phyloP scores from a whole-genome alignment of 2,888 invertebrate genomes.

The Fissipunctia ypsillon region DNA sequence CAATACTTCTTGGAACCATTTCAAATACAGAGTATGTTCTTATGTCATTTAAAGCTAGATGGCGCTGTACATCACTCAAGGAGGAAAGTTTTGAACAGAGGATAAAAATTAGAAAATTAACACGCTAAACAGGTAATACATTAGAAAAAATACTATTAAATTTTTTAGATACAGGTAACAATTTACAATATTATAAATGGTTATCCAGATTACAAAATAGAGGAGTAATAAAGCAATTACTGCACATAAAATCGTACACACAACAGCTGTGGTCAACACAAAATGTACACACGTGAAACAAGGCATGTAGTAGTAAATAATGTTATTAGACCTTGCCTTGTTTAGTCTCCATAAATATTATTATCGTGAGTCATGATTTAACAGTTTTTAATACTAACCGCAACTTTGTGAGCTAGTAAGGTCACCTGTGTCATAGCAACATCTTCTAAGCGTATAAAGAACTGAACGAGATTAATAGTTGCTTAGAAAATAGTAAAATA shows the following conservation, averaged over 20 bases:
- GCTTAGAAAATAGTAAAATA: not conserved
- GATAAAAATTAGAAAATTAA: not conserved
- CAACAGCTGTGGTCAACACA: not conserved
- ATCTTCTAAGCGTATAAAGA: conserved; percentile 3
- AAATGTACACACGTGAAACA: not conserved
- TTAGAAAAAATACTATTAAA: too few relatives aligned
- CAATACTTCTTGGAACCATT: conserved; percentile 37
- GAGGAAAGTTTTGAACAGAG: not conserved
- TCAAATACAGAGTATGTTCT: conserved; percentile 8
- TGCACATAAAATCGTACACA: not conserved
- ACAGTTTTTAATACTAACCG: conserved; percentile 46
- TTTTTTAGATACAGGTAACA: not conserved
- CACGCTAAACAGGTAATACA: not conserved
- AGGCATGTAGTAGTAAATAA: conserved; percentile 7
- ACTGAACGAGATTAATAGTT: conserved; percentile 11
- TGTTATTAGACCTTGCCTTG: conserved; percentile 5
- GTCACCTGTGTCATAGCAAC: conserved; percentile 50
- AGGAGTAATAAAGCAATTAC: not conserved
- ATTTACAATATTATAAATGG: not conserved
- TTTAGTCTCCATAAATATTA: conserved; percentile 12
- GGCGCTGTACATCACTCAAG: conserved; percentile 45
- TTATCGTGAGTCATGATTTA: conserved; percentile 42
- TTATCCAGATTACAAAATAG: not conserved
- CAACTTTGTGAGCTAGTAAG: conserved; percentile 38
- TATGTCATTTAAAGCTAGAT: conserved; percentile 43